Percentiles rank a stretch among this genome's conserved stretches.
Evolutionary conservation across 2,888 invertebrate species (phyloP).

Genomic region (Deilephila porcellus): DNA sequence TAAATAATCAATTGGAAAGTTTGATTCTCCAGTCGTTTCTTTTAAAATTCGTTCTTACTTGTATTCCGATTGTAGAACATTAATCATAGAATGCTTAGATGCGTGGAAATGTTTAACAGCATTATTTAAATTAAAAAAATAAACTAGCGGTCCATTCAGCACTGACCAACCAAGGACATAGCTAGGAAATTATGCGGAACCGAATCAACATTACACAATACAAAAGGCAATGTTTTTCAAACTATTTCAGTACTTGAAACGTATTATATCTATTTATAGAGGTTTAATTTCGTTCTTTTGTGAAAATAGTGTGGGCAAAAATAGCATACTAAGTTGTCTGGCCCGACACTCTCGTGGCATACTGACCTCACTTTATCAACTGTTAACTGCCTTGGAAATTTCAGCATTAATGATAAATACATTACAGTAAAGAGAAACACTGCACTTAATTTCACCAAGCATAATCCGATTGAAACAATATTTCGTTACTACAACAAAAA

Average conservation of each 20-base stretch:
- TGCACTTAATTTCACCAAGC: not conserved
- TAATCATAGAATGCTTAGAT: not conserved
- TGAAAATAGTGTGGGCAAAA: not conserved
- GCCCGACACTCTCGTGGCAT: not conserved
- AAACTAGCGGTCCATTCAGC: not conserved
- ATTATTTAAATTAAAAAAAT: not conserved
- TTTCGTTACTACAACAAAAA: not conserved
- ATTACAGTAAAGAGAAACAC: not conserved
- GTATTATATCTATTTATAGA: slow-evolving; percentile 12
- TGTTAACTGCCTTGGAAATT: not conserved
- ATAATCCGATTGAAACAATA: not conserved
- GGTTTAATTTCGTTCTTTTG: not conserved
- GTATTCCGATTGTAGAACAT: not conserved
- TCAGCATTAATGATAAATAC: not conserved
- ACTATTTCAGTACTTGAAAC: not conserved
- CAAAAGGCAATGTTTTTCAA: slow-evolving; percentile 28
- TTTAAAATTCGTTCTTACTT: not conserved
- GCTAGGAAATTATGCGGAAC: slow-evolving; percentile 27
- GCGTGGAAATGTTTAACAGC: not conserved
- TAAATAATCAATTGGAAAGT: not conserved
- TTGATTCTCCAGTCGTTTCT: not conserved
- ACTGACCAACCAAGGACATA: slow-evolving; percentile 16
- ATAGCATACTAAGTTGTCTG: not conserved
- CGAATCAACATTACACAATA: slow-evolving; percentile 23
- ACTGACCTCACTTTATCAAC: slow-evolving; percentile 5